Percentiles rank a stretch among this genome's conserved stretches.
phyloP scores from a whole-genome alignment of 1,140 invertebrate genomes.

The Kradibia gibbosae region DNA sequence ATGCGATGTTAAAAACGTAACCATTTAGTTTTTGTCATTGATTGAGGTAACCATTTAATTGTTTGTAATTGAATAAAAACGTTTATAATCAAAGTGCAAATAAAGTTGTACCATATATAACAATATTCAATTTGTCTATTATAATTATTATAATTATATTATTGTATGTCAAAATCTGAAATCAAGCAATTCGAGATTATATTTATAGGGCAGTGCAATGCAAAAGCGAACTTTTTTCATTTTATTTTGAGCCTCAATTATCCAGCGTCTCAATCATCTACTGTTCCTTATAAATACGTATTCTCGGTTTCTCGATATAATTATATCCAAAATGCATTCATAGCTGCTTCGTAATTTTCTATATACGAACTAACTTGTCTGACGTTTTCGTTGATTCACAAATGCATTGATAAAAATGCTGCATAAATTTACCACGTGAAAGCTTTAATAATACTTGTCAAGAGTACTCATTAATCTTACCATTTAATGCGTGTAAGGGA shows the following conservation, averaged over 20 bases:
- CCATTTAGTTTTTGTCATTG: slow-evolving; percentile 1
- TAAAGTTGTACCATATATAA: background rate
- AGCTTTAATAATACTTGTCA: background rate
- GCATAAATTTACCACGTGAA: background rate
- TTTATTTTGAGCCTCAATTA: slow-evolving; percentile 17
- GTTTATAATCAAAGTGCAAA: background rate
- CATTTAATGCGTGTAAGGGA: background rate
- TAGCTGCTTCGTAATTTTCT: background rate
- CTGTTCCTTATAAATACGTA: background rate
- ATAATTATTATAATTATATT: too few relatives aligned
- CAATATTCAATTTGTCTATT: too few relatives aligned
- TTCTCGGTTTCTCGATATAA: background rate
- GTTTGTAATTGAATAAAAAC: background rate
- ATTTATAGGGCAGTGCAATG: too few relatives aligned
- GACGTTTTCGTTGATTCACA: background rate
- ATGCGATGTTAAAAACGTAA: background rate
- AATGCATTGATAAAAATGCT: background rate
- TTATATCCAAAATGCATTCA: background rate
- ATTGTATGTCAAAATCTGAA: too few relatives aligned
- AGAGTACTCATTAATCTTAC: slow-evolving; percentile 22
- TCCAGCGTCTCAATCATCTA: background rate
- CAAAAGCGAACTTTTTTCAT: background rate
- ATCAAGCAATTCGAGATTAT: too few relatives aligned
- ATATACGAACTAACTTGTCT: background rate
- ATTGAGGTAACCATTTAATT: too few relatives aligned